Percentiles rank a stretch among this genome's conserved stretches.
phyloP scores from a whole-genome alignment of 2,113 vertebrate genomes.

The Mustela nigripes region DNA sequence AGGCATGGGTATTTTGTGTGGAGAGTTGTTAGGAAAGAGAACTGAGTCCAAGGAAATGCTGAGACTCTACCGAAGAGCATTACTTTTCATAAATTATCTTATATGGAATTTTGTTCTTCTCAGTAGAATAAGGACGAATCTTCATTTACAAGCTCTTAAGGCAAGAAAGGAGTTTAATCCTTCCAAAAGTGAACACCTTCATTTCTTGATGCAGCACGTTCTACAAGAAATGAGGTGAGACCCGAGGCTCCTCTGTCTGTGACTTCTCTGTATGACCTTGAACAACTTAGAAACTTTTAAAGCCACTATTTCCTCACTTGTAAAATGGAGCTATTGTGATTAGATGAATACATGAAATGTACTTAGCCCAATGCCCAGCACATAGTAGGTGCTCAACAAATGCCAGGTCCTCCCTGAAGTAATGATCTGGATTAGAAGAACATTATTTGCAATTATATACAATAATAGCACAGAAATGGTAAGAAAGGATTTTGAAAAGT shows the following conservation, averaged over 20 bases:
- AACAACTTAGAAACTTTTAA: slow-evolving; percentile 11
- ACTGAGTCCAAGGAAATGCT: not conserved
- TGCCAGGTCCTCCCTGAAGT: slow-evolving; percentile 53
- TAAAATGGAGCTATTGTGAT: slow-evolving; percentile 18
- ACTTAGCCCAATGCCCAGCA: slow-evolving; percentile 46
- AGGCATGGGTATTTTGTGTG: not conserved
- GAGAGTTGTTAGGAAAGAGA: not conserved
- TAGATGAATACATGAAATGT: slow-evolving; percentile 3
- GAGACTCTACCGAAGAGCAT: not conserved
- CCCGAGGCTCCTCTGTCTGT: not conserved
- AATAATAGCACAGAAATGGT: slow-evolving; percentile 38
- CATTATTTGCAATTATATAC: slow-evolving; percentile 4
- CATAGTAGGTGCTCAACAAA: slow-evolving; percentile 65
- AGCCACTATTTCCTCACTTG: slow-evolving; percentile 43
- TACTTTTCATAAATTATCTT: slow-evolving; percentile 40
- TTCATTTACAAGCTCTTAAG: slow-evolving; percentile 46
- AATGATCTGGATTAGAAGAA: slow-evolving; percentile 29
- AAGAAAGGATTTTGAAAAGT: slow-evolving; percentile 52
- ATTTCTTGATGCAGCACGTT: slow-evolving; percentile 1
- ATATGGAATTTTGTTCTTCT: slow-evolving; percentile 45
- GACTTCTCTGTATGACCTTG: not conserved
- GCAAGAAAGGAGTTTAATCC: slow-evolving; percentile 27
- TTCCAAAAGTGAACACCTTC: slow-evolving; percentile 27
- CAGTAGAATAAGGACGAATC: not conserved
- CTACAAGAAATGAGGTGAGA: slow-evolving; percentile 31